Percentiles rank a stretch among this genome's conserved stretches.
phyloP scores from a whole-genome alignment of 2,888 invertebrate genomes.

The Prionchulus punctatus region DNA sequence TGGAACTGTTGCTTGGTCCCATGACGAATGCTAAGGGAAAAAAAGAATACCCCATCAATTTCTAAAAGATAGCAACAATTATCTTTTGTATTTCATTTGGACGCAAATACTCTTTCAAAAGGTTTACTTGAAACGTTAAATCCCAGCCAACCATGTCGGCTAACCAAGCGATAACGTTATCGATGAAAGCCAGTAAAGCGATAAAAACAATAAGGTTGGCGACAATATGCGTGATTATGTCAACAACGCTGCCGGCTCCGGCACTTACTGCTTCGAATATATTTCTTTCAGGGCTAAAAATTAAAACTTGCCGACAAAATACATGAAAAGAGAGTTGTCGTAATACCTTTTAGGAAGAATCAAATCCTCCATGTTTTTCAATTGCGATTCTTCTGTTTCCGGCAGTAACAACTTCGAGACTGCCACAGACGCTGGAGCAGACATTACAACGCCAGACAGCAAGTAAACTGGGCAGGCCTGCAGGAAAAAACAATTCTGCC shows the following conservation, averaged over 20 bases:
- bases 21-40: conserved; percentile 72
- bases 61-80: conserved; percentile 39
- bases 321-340: not conserved
- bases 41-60: conserved; percentile 65
- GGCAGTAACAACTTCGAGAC: conserved; percentile 78
- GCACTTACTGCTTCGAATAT: conserved; percentile 75
- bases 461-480: conserved; percentile 56
- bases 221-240: conserved; percentile 64
- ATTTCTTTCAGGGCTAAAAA: conserved; percentile 56
- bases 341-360: conserved; percentile 36
- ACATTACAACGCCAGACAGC: conserved; percentile 84
- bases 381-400: conserved; percentile 63
- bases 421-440: conserved; percentile 79
- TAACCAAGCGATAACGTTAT: conserved; percentile 60
- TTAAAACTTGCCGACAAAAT: conserved; percentile 11
- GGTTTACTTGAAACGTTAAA: conserved; percentile 40
- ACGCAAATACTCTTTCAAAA: not conserved
- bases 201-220: conserved; percentile 84
- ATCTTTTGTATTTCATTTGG: not conserved
- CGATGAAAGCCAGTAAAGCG: conserved; percentile 65
- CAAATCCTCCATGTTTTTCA: conserved; percentile 54
- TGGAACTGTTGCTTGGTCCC: conserved; percentile 38
- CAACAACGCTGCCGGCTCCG: conserved; percentile 64
- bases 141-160: conserved; percentile 55
- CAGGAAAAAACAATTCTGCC: too few relatives aligned